Percentiles rank a stretch among this genome's conserved stretches.
Evolutionary conservation across 2,113 vertebrate genomes (phyloP).

Genomic region (Hippocampus mohnikei): DNA sequence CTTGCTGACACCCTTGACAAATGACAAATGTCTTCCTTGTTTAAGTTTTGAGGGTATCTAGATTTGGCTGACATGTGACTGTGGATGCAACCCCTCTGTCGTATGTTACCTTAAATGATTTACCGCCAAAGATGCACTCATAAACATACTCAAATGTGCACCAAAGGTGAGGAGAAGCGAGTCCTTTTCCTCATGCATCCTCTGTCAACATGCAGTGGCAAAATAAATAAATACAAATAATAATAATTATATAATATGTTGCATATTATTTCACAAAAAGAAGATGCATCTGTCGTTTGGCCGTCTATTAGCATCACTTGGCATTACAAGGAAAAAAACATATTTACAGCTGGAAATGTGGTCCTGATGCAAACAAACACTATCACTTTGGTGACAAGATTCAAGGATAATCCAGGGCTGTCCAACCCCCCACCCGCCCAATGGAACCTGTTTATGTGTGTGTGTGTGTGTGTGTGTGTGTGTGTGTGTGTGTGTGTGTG

Average conservation of each 20-base stretch:
- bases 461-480: too few relatives aligned
- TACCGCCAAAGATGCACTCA: slow-evolving; percentile 43
- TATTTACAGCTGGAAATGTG: slow-evolving; percentile 21
- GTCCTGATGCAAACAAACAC: slow-evolving; percentile 23
- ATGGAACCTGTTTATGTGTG: too few relatives aligned
- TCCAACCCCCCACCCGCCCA: too few relatives aligned
- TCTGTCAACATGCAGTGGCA: neutral
- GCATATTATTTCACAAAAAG: neutral
- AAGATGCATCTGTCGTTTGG: slow-evolving; percentile 34
- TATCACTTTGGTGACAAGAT: slow-evolving; percentile 39
- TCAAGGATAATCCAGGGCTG: neutral
- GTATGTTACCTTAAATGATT: slow-evolving; percentile 1
- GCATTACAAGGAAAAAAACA: slow-evolving; percentile 30
- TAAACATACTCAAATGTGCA: slow-evolving; percentile 25
- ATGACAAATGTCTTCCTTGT: slow-evolving; percentile 16
- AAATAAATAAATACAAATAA: neutral
- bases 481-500: too few relatives aligned
- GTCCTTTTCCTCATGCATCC: slow-evolving; percentile 10
- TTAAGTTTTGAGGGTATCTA: slow-evolving; percentile 54
- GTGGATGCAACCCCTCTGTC: slow-evolving; percentile 27
- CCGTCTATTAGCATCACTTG: slow-evolving; percentile 43
- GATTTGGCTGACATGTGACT: slow-evolving; percentile 62
- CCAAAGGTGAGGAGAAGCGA: slow-evolving; percentile 59
- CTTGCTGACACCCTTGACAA: slow-evolving; percentile 47
- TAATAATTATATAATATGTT: neutral